phyloP scores from a whole-genome alignment of 2,888 invertebrate species.

The Pardosa pseudoannulata region DNA sequence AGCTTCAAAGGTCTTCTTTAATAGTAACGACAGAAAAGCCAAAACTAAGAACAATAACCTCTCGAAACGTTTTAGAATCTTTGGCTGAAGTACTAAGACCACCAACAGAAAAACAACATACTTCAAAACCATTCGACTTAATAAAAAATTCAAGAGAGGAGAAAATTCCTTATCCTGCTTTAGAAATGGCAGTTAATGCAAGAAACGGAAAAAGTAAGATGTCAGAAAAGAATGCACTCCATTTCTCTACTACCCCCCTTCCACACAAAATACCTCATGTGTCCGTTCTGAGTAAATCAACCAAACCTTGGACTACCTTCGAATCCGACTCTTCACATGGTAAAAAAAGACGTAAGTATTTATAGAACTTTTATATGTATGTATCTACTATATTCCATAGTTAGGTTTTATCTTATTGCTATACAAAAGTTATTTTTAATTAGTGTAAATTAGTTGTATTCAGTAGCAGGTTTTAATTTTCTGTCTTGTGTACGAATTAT shows the following conservation, averaged over 20 bases:
- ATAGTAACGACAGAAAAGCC: background rate
- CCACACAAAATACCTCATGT: background rate
- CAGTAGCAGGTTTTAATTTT: too few relatives aligned
- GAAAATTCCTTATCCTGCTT: background rate
- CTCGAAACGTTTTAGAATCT: conserved; percentile 22
- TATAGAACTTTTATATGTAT: background rate
- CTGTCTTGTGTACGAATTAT: too few relatives aligned
- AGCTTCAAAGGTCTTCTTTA: background rate
- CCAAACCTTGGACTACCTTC: background rate
- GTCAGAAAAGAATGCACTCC: background rate
- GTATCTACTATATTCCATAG: too few relatives aligned
- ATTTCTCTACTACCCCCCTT: background rate
- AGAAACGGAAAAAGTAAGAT: background rate
- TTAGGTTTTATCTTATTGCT: too few relatives aligned
- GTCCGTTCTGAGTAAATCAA: background rate
- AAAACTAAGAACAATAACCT: background rate
- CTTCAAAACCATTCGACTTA: conserved; percentile 40
- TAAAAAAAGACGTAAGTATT: background rate
- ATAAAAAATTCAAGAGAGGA: conserved; percentile 1
- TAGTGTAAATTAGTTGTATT: too few relatives aligned
- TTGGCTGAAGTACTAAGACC: conserved; percentile 30
- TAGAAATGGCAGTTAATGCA: background rate
- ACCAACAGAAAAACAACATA: background rate
- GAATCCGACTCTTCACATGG: background rate
- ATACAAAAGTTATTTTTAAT: too few relatives aligned